Evolutionary conservation across 2,797 vertebrate species (phyloP).

Genomic region (Rhinophrynus dorsalis): DNA sequence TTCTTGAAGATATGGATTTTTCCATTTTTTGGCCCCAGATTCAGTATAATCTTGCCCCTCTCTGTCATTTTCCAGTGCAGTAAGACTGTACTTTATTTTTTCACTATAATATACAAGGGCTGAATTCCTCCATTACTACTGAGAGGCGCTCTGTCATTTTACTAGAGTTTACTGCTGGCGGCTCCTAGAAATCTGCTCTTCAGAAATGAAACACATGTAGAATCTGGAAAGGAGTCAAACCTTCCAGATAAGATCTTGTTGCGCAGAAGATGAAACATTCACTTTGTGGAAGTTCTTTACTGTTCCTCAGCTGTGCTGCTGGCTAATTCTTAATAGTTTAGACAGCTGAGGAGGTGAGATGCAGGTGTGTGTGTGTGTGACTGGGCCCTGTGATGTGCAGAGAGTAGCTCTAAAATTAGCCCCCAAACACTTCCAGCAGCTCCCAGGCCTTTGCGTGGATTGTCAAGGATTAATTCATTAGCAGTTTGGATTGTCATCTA

Average conservation of each 20-base stretch:
- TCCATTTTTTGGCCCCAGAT: too few relatives aligned
- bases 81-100: too few relatives aligned
- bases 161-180: neutral
- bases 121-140: too few relatives aligned
- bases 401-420: neutral
- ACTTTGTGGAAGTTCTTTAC: slow-evolving; percentile 50
- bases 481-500: neutral
- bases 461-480: slow-evolving; percentile 15
- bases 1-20: too few relatives aligned
- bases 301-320: neutral
- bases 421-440: neutral
- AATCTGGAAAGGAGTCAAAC: slow-evolving; percentile 5
- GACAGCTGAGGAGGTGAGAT: slow-evolving; percentile 2
- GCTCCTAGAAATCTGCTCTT: neutral
- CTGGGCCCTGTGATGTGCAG: neutral
- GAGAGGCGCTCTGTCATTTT: neutral
- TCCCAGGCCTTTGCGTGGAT: too few relatives aligned
- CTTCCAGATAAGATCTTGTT: slow-evolving; percentile 13
- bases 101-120: too few relatives aligned
- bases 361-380: slow-evolving; percentile 19
- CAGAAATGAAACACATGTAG: neutral
- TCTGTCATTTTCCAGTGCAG: too few relatives aligned
- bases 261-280: slow-evolving; percentile 46
- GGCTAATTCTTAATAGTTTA: slow-evolving; percentile 3
- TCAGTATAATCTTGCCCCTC: too few relatives aligned